Conservation (phyloP, 2,113 vertebrate genomes). For the Pangasianodon gigas region DNA sequence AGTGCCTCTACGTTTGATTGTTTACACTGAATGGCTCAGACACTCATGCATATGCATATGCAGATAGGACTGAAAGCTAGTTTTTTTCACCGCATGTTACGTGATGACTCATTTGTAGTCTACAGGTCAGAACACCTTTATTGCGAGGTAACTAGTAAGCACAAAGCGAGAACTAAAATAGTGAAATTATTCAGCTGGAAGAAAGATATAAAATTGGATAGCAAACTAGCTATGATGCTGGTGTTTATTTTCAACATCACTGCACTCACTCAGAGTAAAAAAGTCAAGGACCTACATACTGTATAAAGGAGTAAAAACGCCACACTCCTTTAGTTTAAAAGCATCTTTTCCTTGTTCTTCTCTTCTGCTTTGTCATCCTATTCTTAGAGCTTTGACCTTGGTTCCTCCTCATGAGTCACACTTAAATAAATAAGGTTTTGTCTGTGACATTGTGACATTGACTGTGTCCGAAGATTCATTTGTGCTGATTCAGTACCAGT, state of each 20-base stretch:
- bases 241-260: not conserved
- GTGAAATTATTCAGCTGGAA: not conserved
- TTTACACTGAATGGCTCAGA: conserved; percentile 21
- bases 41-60: conserved; percentile 31
- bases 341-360: not conserved
- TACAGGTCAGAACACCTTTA: conserved; percentile 2
- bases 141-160: not conserved
- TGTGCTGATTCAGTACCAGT: not conserved
- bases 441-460: not conserved
- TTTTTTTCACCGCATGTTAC: conserved; percentile 2
- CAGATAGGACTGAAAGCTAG: not conserved
- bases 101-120: conserved; percentile 8
- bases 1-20: conserved; percentile 30
- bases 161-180: not conserved
- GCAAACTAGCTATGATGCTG: not conserved
- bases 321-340: not conserved
- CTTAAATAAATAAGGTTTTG: not conserved
- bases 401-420: not conserved
- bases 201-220: not conserved
- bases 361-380: not conserved
- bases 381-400: not conserved
- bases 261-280: not conserved
- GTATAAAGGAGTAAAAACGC: not conserved
- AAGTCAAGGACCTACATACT: not conserved
- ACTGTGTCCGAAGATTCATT: not conserved